Base-by-base conservation (phyloP, 2,888 invertebrate genomes). In the Macropis europaea region DNA sequence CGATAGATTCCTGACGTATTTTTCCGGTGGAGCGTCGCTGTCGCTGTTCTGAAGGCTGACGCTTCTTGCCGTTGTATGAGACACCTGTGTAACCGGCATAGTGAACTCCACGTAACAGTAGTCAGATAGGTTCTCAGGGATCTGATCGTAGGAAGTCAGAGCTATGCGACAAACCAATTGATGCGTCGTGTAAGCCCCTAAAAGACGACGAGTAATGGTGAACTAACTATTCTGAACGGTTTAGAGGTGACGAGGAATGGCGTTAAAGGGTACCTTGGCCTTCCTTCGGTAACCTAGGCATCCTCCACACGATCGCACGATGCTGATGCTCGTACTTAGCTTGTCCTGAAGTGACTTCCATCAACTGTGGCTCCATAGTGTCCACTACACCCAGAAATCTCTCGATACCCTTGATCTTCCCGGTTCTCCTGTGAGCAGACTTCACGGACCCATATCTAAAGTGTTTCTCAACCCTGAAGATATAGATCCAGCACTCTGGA, bases 251-350 rank as follows among this genome's bases (percentile, higher is more conserved):
- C 2, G 5, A 17, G 6, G 2, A 30, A 11, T 22, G 17, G 6
- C 2, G 19, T n/a, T n/a, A 7, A 3, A 2, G 5, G 5, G 1
- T 88, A 97, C 98, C 99, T 93, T 99, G 99, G 78, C 99, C 99
- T 91, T 99, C 98, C 90, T 99, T 99, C 60, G 99, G 99, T 84
- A 99, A 92, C 56, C 99, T 92, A 6, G 98, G 96, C 93, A 99
- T 99, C 82, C 99, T 93, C 99, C 99, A 99, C 28, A 99, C 99
- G 83, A 99, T 97, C 66, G 99, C 95, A 77, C 97, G 93, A 91
- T 98, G 98, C 88, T 99, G 97, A 91, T 99, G 99, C 91, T 99
- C 99, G 91, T 99, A 99, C 91, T 99, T 99, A 63, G 99, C 99
- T 90, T 97, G 94, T 48, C 98, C 98, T 0, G 97, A 97, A 9